Evolutionary conservation across 2,113 vertebrate species (phyloP).

Genomic region (Rhipidura dahli): DNA sequence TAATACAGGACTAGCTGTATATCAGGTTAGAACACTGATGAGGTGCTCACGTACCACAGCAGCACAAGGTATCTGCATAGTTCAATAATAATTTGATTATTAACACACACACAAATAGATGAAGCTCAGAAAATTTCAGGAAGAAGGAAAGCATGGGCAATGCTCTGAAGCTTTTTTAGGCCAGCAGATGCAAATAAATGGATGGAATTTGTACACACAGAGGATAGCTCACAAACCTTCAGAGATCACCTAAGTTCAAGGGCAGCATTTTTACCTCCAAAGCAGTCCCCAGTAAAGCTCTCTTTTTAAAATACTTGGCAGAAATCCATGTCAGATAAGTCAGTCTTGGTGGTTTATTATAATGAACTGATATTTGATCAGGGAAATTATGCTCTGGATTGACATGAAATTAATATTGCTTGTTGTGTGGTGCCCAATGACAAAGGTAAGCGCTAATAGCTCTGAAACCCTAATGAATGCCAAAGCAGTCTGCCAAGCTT

Average conservation of each 20-base stretch:
- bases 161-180: background rate
- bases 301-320: background rate
- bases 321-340: conserved; percentile 7
- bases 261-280: background rate
- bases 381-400: background rate
- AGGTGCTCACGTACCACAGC: background rate
- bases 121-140: background rate
- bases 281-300: background rate
- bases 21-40: background rate
- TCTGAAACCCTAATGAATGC: conserved; percentile 52
- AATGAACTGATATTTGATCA: background rate
- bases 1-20: background rate
- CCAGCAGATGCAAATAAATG: background rate
- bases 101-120: background rate
- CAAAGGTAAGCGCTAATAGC: conserved; percentile 49
- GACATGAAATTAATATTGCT: conserved; percentile 16
- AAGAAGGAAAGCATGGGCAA: background rate
- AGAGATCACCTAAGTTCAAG: background rate
- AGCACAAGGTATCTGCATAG: background rate
- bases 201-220: background rate
- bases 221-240: background rate
- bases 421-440: background rate
- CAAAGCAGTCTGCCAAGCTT: conserved; percentile 4
- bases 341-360: background rate
- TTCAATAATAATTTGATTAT: background rate